Percentiles rank a stretch among this genome's conserved stretches.
phyloP scores from a whole-genome alignment of 2,888 invertebrate species.

The Abrostola triplasia region DNA sequence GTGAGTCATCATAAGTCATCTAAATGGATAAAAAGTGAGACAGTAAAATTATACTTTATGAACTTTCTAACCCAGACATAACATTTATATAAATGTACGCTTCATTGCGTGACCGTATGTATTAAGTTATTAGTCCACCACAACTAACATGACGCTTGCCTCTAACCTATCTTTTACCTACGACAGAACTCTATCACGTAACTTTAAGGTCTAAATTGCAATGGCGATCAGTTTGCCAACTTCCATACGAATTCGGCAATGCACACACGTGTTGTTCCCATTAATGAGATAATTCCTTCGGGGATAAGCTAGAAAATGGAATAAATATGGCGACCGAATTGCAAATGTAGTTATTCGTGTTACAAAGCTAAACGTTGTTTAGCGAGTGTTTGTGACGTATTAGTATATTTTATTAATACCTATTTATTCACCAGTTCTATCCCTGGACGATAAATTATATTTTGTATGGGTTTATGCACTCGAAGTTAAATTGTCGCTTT shows the following conservation, averaged over 20 bases:
- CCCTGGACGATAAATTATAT: not conserved
- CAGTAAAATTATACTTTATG: not conserved
- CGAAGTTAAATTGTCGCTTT: too few species aligned
- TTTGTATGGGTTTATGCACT: too few species aligned
- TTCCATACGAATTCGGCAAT: conserved; percentile 39
- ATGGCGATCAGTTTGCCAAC: conserved; percentile 14
- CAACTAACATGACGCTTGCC: conserved; percentile 42
- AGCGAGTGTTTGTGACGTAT: conserved; percentile 16
- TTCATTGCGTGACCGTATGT: conserved; percentile 50
- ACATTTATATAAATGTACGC: conserved; percentile 11
- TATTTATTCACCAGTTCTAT: not conserved
- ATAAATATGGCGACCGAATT: conserved; percentile 67
- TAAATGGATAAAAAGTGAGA: too few species aligned
- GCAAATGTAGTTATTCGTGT: conserved; percentile 64
- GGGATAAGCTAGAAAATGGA: conserved; percentile 69
- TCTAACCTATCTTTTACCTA: conserved; percentile 14
- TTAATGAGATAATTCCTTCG: conserved; percentile 73
- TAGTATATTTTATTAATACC: conserved; percentile 18
- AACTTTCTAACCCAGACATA: not conserved
- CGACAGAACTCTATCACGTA: conserved; percentile 28
- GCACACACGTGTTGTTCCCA: conserved; percentile 66
- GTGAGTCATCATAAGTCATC: too few species aligned
- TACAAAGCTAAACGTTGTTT: conserved; percentile 48
- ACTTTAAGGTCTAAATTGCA: conserved; percentile 40
- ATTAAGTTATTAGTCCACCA: conserved; percentile 55